These are phyloP conservation scores for Rosalia funebris DNA, from an alignment of 2,888 invertebrate species.

Conservation along the genomic window DNA sequence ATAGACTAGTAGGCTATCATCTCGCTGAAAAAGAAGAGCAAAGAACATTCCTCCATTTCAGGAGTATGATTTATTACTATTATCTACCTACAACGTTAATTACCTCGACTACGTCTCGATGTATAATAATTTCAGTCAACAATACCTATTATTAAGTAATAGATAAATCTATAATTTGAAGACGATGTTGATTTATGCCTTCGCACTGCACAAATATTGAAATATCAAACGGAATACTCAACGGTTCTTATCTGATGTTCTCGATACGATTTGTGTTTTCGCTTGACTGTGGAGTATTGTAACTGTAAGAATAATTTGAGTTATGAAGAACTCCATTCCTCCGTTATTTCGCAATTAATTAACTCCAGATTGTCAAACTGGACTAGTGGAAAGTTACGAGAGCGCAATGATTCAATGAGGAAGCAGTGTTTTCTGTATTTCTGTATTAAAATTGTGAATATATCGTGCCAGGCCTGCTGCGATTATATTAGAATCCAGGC, in stretches of 20 bases:
- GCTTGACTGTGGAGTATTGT: conserved; percentile 31
- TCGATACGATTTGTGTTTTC: conserved; percentile 30
- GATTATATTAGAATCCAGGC: conserved; percentile 12
- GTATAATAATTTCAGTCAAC: conserved; percentile 4
- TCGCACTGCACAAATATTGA: conserved; percentile 15
- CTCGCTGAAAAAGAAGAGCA: background rate
- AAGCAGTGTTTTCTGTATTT: conserved; percentile 3
- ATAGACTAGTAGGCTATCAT: background rate
- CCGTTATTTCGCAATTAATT: conserved; percentile 33
- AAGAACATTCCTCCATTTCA: background rate
- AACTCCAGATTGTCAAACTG: background rate
- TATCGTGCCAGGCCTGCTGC: conserved; percentile 17
- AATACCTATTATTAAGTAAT: conserved; percentile 20
- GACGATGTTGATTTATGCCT: conserved; percentile 13
- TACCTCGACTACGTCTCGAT: background rate
- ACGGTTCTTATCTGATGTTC: conserved; percentile 11
- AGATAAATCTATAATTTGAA: conserved; percentile 29
- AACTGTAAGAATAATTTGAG: conserved; percentile 35
- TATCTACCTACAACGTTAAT: conserved; percentile 1
- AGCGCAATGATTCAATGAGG: background rate
- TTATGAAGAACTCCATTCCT: conserved; percentile 26
- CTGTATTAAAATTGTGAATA: conserved; percentile 15
- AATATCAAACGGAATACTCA: conserved; percentile 7
- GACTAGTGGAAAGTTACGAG: background rate
- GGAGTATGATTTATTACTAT: conserved; percentile 10